Evolutionary conservation across 2,797 vertebrate species (phyloP).

Genomic region (Sebastes dallii): DNA sequence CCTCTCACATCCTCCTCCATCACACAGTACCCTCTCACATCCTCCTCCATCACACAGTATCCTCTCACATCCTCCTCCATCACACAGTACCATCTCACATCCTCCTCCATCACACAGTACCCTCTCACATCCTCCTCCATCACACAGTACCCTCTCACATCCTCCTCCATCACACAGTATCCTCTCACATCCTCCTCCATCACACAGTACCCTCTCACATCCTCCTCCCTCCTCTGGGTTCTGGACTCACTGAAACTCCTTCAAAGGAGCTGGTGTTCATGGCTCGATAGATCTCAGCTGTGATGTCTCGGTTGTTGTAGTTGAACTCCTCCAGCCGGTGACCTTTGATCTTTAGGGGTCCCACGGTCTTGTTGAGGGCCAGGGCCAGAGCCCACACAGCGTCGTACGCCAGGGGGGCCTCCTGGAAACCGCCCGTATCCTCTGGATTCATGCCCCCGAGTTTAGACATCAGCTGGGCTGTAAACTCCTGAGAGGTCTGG

Average conservation of each 20-base stretch:
- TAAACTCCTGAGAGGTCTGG: constrained; percentile 93
- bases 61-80: no score
- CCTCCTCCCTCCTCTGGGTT: neutral
- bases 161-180: neutral
- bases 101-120: no score
- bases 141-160: no score
- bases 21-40: no score
- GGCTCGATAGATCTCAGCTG: constrained; percentile 91
- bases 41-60: no score
- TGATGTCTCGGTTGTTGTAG: constrained; percentile 93
- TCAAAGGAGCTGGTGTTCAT: constrained; percentile 96
- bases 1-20: no score
- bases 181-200: no score
- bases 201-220: neutral
- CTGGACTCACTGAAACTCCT: constrained; percentile 88
- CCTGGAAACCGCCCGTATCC: constrained; percentile 93
- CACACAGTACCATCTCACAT: no score
- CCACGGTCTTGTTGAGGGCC: constrained; percentile 92
- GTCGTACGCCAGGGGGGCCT: constrained; percentile 92
- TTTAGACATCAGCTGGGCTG: constrained; percentile 88
- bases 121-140: no score
- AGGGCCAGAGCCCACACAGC: constrained; percentile 93
- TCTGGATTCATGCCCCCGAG: constrained; percentile 89
- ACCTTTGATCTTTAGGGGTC: constrained; percentile 84
- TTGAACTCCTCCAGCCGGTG: constrained; percentile 92